phyloP scores from a whole-genome alignment of 2,888 invertebrate species.

The Diarsia mendica region DNA sequence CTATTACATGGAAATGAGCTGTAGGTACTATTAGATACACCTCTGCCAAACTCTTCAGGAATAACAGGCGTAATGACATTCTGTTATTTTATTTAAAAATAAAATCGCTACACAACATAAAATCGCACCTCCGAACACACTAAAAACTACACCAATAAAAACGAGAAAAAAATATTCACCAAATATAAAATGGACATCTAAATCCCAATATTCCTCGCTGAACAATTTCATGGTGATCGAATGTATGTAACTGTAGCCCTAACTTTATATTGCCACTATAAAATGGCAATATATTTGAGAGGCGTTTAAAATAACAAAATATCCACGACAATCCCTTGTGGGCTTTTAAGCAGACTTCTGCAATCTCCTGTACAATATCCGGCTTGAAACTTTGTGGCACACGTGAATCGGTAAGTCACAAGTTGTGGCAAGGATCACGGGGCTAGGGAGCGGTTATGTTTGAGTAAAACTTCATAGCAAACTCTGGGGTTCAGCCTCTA shows the following conservation, averaged over 20 bases:
- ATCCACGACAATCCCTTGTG: constrained; percentile 60
- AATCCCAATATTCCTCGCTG: constrained; percentile 38
- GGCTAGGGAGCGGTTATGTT: constrained; percentile 1
- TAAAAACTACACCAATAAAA: constrained; percentile 33
- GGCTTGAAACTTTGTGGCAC: constrained; percentile 65
- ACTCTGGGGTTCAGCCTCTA: background rate
- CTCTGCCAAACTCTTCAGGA: too few species aligned
- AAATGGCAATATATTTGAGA: constrained; percentile 65
- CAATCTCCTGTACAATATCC: constrained; percentile 78
- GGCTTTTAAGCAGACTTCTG: constrained; percentile 63
- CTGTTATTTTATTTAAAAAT: background rate
- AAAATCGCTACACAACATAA: background rate
- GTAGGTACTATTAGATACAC: too few species aligned
- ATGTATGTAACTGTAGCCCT: constrained; percentile 51
- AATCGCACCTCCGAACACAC: background rate
- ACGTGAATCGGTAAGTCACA: constrained; percentile 57
- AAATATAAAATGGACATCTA: constrained; percentile 31
- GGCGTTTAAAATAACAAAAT: constrained; percentile 65
- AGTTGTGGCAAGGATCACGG: constrained; percentile 33
- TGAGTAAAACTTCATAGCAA: constrained; percentile 15
- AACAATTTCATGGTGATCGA: constrained; percentile 52
- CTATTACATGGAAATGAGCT: too few species aligned
- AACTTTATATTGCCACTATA: constrained; percentile 61
- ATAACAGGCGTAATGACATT: too few species aligned
- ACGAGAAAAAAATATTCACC: constrained; percentile 17